Evolutionary conservation across 2,888 invertebrate species (phyloP).

Genomic region (Sinopyrophorus schimmeli): DNA sequence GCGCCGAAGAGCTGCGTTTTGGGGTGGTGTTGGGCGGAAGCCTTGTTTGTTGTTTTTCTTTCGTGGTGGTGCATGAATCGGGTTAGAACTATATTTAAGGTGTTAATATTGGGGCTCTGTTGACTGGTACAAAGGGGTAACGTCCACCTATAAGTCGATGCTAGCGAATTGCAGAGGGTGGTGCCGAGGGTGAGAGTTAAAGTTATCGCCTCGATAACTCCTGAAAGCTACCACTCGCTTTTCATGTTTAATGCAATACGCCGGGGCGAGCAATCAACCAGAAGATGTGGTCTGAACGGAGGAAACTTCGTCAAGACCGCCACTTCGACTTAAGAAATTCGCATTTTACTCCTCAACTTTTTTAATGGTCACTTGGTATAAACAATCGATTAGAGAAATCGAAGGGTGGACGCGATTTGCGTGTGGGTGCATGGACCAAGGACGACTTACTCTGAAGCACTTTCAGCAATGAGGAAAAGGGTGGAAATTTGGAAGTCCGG

Average conservation of each 20-base stretch:
- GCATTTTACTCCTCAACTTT: too few relatives aligned
- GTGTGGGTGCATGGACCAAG: too few relatives aligned
- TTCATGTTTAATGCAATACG: slow-evolving; percentile 54
- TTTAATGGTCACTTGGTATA: too few relatives aligned
- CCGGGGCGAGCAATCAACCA: slow-evolving; percentile 45
- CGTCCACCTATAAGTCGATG: slow-evolving; percentile 27
- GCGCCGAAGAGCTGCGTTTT: too few relatives aligned
- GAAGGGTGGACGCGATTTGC: too few relatives aligned
- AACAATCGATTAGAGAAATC: too few relatives aligned
- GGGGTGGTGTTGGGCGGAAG: too few relatives aligned
- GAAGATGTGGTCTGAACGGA: slow-evolving; percentile 38
- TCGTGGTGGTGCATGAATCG: slow-evolving; percentile 9
- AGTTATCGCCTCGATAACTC: slow-evolving; percentile 51
- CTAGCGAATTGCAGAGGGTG: slow-evolving; percentile 30
- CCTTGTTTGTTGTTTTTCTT: too few relatives aligned
- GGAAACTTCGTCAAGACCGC: slow-evolving; percentile 35
- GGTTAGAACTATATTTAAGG: slow-evolving; percentile 16
- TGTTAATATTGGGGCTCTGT: slow-evolving; percentile 4
- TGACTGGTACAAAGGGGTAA: slow-evolving; percentile 12
- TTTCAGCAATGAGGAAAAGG: too few relatives aligned
- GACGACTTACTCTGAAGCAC: too few relatives aligned
- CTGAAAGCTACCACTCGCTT: slow-evolving; percentile 50
- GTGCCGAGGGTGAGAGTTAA: slow-evolving; percentile 35
- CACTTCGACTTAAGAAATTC: slow-evolving; percentile 15
- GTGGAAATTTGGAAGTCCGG: too few relatives aligned